Percentiles rank a stretch among this genome's conserved stretches.
Conservation (phyloP, 1,140 invertebrate genomes). For the Lordiphosa stackelbergi region DNA sequence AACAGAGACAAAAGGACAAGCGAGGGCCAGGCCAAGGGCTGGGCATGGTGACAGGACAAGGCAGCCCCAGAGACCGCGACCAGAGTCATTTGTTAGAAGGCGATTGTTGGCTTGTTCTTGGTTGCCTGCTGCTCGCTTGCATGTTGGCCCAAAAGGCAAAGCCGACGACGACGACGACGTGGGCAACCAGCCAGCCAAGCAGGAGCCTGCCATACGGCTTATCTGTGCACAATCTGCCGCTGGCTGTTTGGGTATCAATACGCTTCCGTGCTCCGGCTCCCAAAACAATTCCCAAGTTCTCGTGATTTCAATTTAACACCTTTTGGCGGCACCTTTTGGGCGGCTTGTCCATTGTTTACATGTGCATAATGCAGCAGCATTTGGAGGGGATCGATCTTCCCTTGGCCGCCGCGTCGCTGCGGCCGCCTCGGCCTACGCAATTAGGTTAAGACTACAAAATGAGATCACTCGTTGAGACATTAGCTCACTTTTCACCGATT, state of each 20-base stretch:
- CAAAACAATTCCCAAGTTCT: constrained; percentile 70
- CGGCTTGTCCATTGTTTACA: constrained; percentile 53
- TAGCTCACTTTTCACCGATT: constrained; percentile 71
- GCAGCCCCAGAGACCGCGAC: constrained; percentile 59
- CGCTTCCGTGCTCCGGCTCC: constrained; percentile 52
- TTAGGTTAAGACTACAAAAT: constrained; percentile 62
- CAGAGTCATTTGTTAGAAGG: constrained; percentile 75
- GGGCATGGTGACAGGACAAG: constrained; percentile 53
- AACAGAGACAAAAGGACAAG: constrained; percentile 71
- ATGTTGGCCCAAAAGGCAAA: constrained; percentile 57
- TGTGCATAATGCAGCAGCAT: constrained; percentile 45
- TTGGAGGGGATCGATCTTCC: constrained; percentile 9
- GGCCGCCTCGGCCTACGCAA: constrained; percentile 44
- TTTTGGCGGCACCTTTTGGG: constrained; percentile 68
- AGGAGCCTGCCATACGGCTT: constrained; percentile 50
- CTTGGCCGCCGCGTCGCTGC: neutral
- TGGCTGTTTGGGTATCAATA: constrained; percentile 39
- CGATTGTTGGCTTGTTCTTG: constrained; percentile 61
- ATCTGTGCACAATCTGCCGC: constrained; percentile 70
- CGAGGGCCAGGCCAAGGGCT: constrained; percentile 10
- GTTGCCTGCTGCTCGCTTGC: constrained; percentile 50
- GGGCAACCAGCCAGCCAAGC: constrained; percentile 32
- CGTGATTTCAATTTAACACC: constrained; percentile 77
- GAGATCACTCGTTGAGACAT: constrained; percentile 66
- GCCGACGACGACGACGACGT: constrained; percentile 35